phyloP scores from a whole-genome alignment of 2,888 invertebrate genomes.

The Ecdyonurus torrentis region DNA sequence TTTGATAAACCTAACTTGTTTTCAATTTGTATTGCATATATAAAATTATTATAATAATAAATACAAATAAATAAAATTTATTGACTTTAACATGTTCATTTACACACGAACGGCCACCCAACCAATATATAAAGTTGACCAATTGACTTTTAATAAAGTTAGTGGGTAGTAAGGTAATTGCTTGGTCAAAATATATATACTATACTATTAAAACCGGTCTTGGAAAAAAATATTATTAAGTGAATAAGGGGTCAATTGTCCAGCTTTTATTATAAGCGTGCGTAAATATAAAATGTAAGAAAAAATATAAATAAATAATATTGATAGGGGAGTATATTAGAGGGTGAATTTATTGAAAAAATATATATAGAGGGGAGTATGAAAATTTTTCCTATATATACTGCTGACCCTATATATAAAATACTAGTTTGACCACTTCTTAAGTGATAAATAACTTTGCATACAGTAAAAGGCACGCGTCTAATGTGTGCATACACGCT shows the following conservation, averaged over 20 bases:
- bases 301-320: neutral
- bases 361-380: neutral
- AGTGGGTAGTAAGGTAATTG: neutral
- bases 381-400: neutral
- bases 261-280: neutral
- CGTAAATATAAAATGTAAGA: too few species aligned
- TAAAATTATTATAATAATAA: too few species aligned
- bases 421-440: neutral
- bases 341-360: neutral
- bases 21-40: too few species aligned
- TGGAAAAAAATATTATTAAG: too few species aligned
- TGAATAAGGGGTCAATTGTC: neutral
- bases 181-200: neutral
- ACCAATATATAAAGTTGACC: neutral
- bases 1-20: too few species aligned
- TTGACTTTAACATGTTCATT: neutral
- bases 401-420: neutral
- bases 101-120: neutral
- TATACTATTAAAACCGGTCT: neutral
- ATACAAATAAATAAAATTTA: too few species aligned
- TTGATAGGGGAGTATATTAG: neutral
- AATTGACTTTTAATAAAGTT: conserved; percentile 1
- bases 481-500: neutral
- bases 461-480: neutral
- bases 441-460: neutral